Base-by-base conservation (phyloP, 2,797 vertebrate species). In the Streptopelia turtur region DNA sequence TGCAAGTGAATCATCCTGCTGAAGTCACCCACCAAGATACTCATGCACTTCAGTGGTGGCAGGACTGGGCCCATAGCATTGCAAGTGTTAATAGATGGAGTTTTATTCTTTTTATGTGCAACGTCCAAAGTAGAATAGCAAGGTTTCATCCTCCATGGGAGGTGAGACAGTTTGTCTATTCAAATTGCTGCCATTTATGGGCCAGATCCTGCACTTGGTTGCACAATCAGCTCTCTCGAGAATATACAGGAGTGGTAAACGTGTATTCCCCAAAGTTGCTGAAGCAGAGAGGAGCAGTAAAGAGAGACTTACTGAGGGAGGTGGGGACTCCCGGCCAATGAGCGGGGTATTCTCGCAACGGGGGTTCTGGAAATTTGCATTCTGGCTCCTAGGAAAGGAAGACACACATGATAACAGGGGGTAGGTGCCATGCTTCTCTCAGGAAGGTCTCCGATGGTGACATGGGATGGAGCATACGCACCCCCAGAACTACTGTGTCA, bases 271-370 rank as follows among this genome's bases (percentile, higher is more conserved):
- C 94, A 83, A 80, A 93, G 95, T 56, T 77, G 96, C 84, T 75
- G 83, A 88, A 97, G 92, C 87, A 93, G 83, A 94, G 85, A 95
- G 91, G 96, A 97, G 94, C 87, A 94, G 91, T 81, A 95, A 95
- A 97, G 84, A 95, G 65, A 95, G 85, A 98, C 99, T 99, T 98
- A 99, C 99, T 96, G 99, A 99, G 92, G 99, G 99, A 74, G 99
- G 99, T 92, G 99, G 99, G 96, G 99, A 99, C 98, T 99, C 99
- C 87, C 99, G 98, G 96, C 99, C 99, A 82, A 99, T 99, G 98
- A 99, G 98, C 55, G 99, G 99, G 22, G 99, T 99, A 97, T 99
- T 99, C 98, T 99, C 99, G 97, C 99, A 99, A 97, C 99, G 99
- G 49, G 99, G 99, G 94, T 99, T 99, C 98, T 99, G 99, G 97